Conservation (phyloP, 1,140 invertebrate genomes). For the Scaptomyza montana region DNA sequence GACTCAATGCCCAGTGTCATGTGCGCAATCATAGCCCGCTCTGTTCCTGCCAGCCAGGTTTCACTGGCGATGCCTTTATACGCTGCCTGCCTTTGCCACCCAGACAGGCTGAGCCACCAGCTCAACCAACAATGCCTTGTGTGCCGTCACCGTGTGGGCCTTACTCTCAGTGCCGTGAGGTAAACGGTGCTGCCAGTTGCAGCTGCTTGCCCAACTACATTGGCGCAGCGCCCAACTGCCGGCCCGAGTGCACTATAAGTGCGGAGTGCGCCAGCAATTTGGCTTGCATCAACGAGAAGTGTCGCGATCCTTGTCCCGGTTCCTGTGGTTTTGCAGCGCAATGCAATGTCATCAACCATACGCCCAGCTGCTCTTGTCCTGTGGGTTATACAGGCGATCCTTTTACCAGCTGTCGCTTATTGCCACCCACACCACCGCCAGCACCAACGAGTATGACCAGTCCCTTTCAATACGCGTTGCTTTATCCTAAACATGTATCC, state of each 20-base stretch:
- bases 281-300: constrained; percentile 89
- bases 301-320: constrained; percentile 89
- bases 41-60: constrained; percentile 90
- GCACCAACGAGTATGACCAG: constrained; percentile 72
- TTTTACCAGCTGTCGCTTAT: constrained; percentile 86
- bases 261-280: constrained; percentile 88
- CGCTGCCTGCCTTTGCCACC: constrained; percentile 86
- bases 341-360: constrained; percentile 88
- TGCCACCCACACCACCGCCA: constrained; percentile 80
- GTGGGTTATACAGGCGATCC: constrained; percentile 89
- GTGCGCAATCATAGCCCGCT: constrained; percentile 93
- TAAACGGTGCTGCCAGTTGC: constrained; percentile 87
- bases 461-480: constrained; percentile 40
- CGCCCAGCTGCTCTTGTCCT: constrained; percentile 88
- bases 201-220: constrained; percentile 88
- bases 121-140: constrained; percentile 87
- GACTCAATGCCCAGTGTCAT: constrained; percentile 91
- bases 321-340: constrained; percentile 88
- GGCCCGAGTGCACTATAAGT: constrained; percentile 90
- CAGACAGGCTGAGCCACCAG: constrained; percentile 85
- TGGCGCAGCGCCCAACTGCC: constrained; percentile 89
- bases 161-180: constrained; percentile 88
- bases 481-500: constrained; percentile 55
- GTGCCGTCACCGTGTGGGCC: constrained; percentile 90
- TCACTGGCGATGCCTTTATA: constrained; percentile 93